Evolutionary conservation across 2,888 invertebrate species (phyloP), one percentile per base, ranked within the genome.

Genomic region (Papilio gigon): DNA sequence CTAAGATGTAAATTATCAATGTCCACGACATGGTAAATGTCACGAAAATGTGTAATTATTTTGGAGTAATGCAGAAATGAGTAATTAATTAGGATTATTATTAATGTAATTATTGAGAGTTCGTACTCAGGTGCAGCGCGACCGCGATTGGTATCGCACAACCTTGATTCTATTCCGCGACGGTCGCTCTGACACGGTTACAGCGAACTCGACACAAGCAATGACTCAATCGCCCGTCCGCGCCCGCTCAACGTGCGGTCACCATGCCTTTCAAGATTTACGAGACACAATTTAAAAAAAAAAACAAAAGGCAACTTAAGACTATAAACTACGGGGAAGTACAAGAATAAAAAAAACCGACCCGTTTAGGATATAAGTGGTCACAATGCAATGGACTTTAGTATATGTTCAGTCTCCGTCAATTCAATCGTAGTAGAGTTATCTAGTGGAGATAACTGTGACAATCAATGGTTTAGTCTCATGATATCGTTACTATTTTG

Each of bases 111-210:
- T 22, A 61, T 69, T 65, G 65, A 69, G 69, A 30, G 40, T 47
- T n/a, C n/a, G 47, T 50, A 65, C 61, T 65, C 61, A 65, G 69
- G 69, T 69, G 69, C 65, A 65, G 22, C 68, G 60, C 53, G 67
- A 53, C 50, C 27, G 77, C 79, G 84, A 85, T 85, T 80, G 81
- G 84, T 83, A 84, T 82, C 80, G 76, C 74, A 74, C 83, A 88
- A 86, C 89, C 89, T 89, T 89, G 89, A 83, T 85, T 88, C 89
- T 89, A 89, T 89, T 89, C 88, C 84, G 87, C 88, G 88, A 85
- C 83, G 88, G 86, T 77, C 88, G 78, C 84, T 70, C 85, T 87
- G 88, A 88, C 89, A 88, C 87, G 84, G 85, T 88, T 87, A 84
- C 77, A 77, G 77, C 78, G 78, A 76, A 76, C 78, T 80, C 75